These are phyloP conservation scores for Leptopilina syphax DNA, from an alignment of 2,888 invertebrate genomes.

Conservation along the genomic window DNA sequence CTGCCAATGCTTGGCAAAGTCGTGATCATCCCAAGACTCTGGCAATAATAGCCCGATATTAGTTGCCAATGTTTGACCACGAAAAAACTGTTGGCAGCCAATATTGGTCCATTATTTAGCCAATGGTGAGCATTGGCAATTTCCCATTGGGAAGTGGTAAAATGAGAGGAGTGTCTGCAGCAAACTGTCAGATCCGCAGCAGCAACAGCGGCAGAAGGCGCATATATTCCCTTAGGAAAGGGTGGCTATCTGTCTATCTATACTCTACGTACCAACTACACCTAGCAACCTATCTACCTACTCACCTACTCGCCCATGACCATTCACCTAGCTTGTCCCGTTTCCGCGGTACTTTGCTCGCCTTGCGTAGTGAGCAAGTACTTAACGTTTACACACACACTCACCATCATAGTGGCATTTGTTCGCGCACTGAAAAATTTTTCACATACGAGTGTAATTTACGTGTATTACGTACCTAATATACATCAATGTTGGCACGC, in stretches of 20 bases:
- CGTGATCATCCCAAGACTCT: too few relatives aligned
- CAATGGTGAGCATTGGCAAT: too few relatives aligned
- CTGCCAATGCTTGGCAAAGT: too few relatives aligned
- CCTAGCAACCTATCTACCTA: conserved; percentile 63
- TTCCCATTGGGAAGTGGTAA: too few relatives aligned
- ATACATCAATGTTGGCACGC: conserved; percentile 13
- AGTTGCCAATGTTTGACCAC: too few relatives aligned
- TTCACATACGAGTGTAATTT: not conserved
- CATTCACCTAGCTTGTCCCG: conserved; percentile 62
- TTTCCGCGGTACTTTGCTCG: conserved; percentile 60
- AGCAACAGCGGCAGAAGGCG: not conserved
- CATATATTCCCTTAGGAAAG: not conserved
- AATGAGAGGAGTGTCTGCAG: conserved; percentile 12
- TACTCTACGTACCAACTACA: conserved; percentile 48
- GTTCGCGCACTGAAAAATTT: not conserved
- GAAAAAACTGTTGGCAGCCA: too few relatives aligned
- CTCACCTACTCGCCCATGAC: conserved; percentile 66
- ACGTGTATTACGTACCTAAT: not conserved
- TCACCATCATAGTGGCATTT: not conserved
- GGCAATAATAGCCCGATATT: too few relatives aligned
- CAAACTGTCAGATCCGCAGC: conserved; percentile 16
- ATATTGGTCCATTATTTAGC: too few relatives aligned
- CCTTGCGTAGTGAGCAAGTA: conserved; percentile 49
- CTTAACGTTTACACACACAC: not conserved
- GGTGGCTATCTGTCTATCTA: conserved; percentile 41